Percentiles rank a stretch among this genome's conserved stretches.
These are phyloP conservation scores for Hypsibius dujardini DNA, from an alignment of 1,140 invertebrate species.

Conservation along the genomic window DNA sequence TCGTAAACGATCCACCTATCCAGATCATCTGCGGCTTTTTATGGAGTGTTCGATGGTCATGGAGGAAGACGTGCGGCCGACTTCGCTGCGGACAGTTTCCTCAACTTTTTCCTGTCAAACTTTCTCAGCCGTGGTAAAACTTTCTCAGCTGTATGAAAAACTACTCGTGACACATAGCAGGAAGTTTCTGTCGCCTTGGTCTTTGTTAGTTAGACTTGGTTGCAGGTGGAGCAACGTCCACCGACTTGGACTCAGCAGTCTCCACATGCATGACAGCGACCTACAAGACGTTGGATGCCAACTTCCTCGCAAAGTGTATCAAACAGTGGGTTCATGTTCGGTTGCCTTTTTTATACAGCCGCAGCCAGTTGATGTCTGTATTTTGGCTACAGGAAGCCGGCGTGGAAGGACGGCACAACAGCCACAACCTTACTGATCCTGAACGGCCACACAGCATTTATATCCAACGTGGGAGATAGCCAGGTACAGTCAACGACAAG, in stretches of 20 bases:
- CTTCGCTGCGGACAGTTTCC: constrained; percentile 35
- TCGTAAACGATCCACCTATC: too few species aligned
- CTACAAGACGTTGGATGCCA: constrained; percentile 38
- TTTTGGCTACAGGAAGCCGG: constrained; percentile 31
- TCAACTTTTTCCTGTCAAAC: constrained; percentile 32
- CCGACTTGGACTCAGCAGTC: constrained; percentile 33
- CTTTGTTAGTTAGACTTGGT: too few species aligned
- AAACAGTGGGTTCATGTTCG: constrained; percentile 28
- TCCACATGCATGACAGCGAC: constrained; percentile 35
- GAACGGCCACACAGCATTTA: constrained; percentile 34
- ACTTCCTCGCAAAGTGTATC: constrained; percentile 35
- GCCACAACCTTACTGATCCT: constrained; percentile 34
- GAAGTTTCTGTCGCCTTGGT: too few species aligned
- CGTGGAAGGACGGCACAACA: constrained; percentile 39
- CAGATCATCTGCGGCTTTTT: constrained; percentile 26
- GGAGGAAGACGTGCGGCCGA: constrained; percentile 34
- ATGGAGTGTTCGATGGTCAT: constrained; percentile 38
- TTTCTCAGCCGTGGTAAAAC: constrained; percentile 27
- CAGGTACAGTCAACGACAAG: constrained; percentile 29
- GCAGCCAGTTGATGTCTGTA: background rate
- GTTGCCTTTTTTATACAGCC: too few species aligned
- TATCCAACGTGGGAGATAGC: constrained; percentile 38
- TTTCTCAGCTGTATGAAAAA: too few species aligned
- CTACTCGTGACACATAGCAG: too few species aligned
- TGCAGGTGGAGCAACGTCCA: constrained; percentile 21